Conservation (phyloP, 2,113 vertebrate genomes). For the Grus americana region DNA sequence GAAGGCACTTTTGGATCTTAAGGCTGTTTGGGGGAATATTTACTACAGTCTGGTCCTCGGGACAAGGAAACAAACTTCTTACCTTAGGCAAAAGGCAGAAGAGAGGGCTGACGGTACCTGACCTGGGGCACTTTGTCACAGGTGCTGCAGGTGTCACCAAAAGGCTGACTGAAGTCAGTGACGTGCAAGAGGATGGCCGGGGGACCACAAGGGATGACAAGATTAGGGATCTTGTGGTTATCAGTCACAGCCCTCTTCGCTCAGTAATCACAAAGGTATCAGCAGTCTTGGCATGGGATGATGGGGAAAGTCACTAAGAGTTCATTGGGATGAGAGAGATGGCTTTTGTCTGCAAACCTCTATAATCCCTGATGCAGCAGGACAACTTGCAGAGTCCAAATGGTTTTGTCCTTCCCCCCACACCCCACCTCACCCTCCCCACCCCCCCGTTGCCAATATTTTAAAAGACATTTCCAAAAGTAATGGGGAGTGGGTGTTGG, state of each 20-base stretch:
- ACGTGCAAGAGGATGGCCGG: neutral
- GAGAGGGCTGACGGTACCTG: neutral
- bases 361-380: neutral
- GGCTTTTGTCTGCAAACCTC: neutral
- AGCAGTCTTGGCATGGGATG: neutral
- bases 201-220: neutral
- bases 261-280: neutral
- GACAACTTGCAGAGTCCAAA: neutral
- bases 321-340: neutral
- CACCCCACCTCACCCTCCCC: no score
- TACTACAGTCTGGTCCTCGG: neutral
- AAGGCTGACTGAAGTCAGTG: constrained; percentile 30
- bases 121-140: constrained; percentile 38
- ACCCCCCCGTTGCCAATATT: neutral
- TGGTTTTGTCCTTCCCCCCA: neutral
- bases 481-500: constrained; percentile 28
- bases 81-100: constrained; percentile 51
- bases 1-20: constrained; percentile 29
- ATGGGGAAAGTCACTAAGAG: neutral
- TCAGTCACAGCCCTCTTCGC: neutral
- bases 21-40: constrained; percentile 34
- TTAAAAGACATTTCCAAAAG: constrained; percentile 41
- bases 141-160: constrained; percentile 26
- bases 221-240: neutral
- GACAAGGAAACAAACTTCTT: constrained; percentile 52